A percentile compares a stretch with the other conserved stretches of the same genome.
Evolutionary conservation across 1,140 invertebrate genomes (phyloP).

Genomic region (Trypoxylus dichotomus): DNA sequence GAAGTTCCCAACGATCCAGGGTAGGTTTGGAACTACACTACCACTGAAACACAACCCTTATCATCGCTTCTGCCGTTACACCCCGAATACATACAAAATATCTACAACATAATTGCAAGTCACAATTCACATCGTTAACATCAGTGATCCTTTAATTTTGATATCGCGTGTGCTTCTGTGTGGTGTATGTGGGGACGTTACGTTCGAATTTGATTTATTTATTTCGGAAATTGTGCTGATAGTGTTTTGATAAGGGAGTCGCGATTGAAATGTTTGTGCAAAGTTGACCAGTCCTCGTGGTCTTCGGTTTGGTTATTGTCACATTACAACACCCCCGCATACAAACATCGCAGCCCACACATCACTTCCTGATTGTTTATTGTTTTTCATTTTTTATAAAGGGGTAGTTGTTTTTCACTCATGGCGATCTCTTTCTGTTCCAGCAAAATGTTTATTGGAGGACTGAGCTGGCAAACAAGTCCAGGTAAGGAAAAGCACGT

Average conservation of each 20-base stretch:
- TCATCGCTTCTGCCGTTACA: background rate
- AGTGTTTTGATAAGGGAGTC: background rate
- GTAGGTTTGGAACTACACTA: constrained; percentile 60
- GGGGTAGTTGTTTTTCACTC: background rate
- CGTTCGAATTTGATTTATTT: background rate
- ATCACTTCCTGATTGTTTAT: background rate
- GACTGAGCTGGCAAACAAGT: constrained; percentile 98
- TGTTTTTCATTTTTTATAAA: background rate
- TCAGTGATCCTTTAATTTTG: constrained; percentile 1
- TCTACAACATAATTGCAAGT: constrained; percentile 6
- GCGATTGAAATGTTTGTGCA: background rate
- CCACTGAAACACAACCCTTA: constrained; percentile 5
- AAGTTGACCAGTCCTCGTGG: background rate
- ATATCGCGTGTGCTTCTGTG: constrained; percentile 19
- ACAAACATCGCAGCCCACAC: constrained; percentile 9
- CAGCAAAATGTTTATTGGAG: constrained; percentile 99
- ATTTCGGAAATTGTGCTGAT: constrained; percentile 5
- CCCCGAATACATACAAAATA: constrained; percentile 2
- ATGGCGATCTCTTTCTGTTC: constrained; percentile 57
- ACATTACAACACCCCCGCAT: constrained; percentile 4
- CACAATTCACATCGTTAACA: background rate
- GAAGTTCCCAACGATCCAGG: constrained; percentile 89
- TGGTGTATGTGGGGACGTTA: constrained; percentile 20
- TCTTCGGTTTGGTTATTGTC: constrained; percentile 2
- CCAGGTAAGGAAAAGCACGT: constrained; percentile 75